Percentiles rank a stretch among this genome's conserved stretches.
Conservation (phyloP, 2,888 invertebrate genomes). For the Melinaea marsaeus region DNA sequence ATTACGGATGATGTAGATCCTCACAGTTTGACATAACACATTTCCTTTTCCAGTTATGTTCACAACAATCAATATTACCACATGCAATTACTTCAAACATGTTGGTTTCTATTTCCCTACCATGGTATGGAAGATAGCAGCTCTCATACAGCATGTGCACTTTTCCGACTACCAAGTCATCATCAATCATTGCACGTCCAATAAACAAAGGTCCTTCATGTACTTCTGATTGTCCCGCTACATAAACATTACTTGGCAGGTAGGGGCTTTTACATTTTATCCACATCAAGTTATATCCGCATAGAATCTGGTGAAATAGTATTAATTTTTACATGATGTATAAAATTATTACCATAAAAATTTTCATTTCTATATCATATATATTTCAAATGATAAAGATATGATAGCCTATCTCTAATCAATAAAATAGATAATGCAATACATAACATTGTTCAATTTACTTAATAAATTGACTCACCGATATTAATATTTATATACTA, state of each 20-base stretch:
- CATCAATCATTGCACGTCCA: slow-evolving; percentile 82
- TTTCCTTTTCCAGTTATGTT: slow-evolving; percentile 1
- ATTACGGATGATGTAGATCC: not conserved
- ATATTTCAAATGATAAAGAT: no score
- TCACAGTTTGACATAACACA: not conserved
- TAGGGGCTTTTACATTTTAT: slow-evolving; percentile 72
- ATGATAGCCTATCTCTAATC: no score
- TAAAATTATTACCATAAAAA: not conserved
- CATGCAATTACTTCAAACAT: slow-evolving; percentile 45
- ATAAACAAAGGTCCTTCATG: slow-evolving; percentile 77
- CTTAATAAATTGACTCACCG: no score
- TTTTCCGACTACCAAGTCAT: slow-evolving; percentile 86
- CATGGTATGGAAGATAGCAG: slow-evolving; percentile 81
- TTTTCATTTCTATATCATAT: no score
- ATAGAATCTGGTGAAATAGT: slow-evolving; percentile 42
- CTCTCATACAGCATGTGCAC: slow-evolving; percentile 80
- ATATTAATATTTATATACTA: no score
- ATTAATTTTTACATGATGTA: not conserved
- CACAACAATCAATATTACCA: not conserved
- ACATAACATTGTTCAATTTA: no score
- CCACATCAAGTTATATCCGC: slow-evolving; percentile 60
- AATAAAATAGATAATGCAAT: no score
- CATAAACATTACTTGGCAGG: slow-evolving; percentile 81
- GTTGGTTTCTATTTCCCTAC: slow-evolving; percentile 37
- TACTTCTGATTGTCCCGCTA: slow-evolving; percentile 75